Conservation (phyloP, 2,113 vertebrate genomes). For the Proterorhinus semilunaris region DNA sequence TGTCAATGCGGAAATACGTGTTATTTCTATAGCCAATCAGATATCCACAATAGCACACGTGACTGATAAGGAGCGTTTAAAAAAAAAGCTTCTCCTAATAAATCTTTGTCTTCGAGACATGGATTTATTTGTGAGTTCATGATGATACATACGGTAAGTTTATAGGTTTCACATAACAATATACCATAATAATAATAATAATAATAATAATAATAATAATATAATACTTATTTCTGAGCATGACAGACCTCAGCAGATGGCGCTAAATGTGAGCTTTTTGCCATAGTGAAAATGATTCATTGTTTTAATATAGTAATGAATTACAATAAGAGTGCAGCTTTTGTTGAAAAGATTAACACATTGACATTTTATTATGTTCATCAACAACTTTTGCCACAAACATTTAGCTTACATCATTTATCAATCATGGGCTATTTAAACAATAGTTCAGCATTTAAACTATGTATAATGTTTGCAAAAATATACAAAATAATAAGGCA, state of each 20-base stretch:
- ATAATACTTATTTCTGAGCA: too few species aligned
- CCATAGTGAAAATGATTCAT: not conserved
- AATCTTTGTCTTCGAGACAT: too few species aligned
- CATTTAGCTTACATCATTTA: not conserved
- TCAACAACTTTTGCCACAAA: constrained; percentile 20
- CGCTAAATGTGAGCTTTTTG: not conserved
- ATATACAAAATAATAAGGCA: constrained; percentile 30
- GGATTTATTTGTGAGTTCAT: not conserved
- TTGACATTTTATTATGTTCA: constrained; percentile 45
- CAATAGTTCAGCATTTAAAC: constrained; percentile 16
- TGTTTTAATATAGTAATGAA: too few species aligned
- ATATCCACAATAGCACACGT: constrained; percentile 4
- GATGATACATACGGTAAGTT: not conserved
- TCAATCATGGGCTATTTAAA: constrained; percentile 18
- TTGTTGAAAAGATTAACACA: not conserved
- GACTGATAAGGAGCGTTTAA: not conserved
- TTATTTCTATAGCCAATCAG: constrained; percentile 34
- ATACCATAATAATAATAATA: not conserved
- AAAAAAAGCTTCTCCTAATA: not conserved
- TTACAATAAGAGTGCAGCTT: too few species aligned
- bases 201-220: not conserved
- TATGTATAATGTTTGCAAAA: constrained; percentile 25
- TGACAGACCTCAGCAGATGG: not conserved
- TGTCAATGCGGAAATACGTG: constrained; percentile 29
- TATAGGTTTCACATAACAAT: not conserved